Conservation (phyloP, 2,797 vertebrate species). For the Labeo calbasu region DNA sequence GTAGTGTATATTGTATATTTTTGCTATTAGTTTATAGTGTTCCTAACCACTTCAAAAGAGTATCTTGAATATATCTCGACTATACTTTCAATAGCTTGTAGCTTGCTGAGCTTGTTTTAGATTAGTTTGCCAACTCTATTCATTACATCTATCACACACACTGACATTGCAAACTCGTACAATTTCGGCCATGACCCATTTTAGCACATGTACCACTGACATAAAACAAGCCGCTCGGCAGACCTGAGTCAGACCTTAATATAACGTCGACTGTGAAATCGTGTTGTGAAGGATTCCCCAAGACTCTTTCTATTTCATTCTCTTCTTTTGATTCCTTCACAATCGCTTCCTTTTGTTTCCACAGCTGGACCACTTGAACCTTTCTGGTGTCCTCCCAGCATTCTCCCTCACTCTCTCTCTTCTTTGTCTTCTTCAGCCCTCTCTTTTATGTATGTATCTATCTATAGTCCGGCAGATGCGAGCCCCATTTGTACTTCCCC, state of each 20-base stretch:
- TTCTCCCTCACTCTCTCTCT: conserved; percentile 60
- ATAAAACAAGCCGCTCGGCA: conserved; percentile 22
- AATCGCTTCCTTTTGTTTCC: conserved; percentile 35
- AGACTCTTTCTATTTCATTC: conserved; percentile 32
- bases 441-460: conserved; percentile 75
- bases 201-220: conserved; percentile 22
- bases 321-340: conserved; percentile 33
- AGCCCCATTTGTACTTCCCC: conserved; percentile 81
- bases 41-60: background rate
- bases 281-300: conserved; percentile 28
- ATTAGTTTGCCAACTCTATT: conserved; percentile 12
- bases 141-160: conserved; percentile 10
- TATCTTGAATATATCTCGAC: too few relatives aligned
- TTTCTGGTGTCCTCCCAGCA: conserved; percentile 68
- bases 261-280: conserved; percentile 36
- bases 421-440: conserved; percentile 56
- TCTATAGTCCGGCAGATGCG: conserved; percentile 80
- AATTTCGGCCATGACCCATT: conserved; percentile 19
- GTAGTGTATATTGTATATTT: background rate
- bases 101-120: conserved; percentile 8
- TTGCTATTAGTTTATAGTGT: background rate
- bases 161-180: background rate
- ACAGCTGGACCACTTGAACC: conserved; percentile 56
- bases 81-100: background rate
- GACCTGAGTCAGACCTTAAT: conserved; percentile 39